These are phyloP conservation scores for Littorina saxatilis DNA, from an alignment of 1,140 invertebrate species.

Conservation along the genomic window DNA sequence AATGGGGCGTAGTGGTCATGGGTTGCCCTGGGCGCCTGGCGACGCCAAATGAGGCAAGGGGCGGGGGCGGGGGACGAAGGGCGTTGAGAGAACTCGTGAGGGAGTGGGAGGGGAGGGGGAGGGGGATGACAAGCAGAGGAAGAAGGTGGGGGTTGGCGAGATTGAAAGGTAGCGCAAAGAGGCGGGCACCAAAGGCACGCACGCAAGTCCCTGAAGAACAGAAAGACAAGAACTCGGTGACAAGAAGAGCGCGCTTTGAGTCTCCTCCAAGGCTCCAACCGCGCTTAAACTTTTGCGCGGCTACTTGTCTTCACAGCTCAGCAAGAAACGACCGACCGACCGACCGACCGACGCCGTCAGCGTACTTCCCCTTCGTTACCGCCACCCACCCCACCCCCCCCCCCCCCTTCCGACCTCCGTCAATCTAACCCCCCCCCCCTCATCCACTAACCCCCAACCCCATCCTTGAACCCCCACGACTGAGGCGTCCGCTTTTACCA, in stretches of 20 bases:
- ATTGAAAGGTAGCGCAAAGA: slow-evolving; percentile 14
- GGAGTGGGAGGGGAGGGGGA: not conserved
- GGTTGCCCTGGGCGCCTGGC: not conserved
- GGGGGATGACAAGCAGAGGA: not conserved
- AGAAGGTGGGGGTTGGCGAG: not conserved
- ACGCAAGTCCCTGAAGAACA: not conserved
- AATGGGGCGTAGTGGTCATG: not conserved
- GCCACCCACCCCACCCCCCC: not conserved
- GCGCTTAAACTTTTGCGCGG: not conserved
- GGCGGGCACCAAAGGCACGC: not conserved
- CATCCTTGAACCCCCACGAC: not conserved
- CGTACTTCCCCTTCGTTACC: not conserved
- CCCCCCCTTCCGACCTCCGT: not conserved
- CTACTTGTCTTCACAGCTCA: slow-evolving; percentile 18
- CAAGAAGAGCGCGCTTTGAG: not conserved
- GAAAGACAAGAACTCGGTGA: not conserved
- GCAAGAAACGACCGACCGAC: slow-evolving; percentile 28
- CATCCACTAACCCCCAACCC: not conserved
- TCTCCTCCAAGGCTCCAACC: not conserved
- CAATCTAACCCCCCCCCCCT: not conserved
- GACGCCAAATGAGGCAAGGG: slow-evolving; percentile 7
- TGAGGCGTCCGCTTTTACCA: slow-evolving; percentile 20
- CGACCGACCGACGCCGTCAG: slow-evolving; percentile 19
- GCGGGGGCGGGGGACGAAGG: not conserved
- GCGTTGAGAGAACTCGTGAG: not conserved